Conservation (phyloP, 1,140 invertebrate genomes). For the Conus betulinus region DNA sequence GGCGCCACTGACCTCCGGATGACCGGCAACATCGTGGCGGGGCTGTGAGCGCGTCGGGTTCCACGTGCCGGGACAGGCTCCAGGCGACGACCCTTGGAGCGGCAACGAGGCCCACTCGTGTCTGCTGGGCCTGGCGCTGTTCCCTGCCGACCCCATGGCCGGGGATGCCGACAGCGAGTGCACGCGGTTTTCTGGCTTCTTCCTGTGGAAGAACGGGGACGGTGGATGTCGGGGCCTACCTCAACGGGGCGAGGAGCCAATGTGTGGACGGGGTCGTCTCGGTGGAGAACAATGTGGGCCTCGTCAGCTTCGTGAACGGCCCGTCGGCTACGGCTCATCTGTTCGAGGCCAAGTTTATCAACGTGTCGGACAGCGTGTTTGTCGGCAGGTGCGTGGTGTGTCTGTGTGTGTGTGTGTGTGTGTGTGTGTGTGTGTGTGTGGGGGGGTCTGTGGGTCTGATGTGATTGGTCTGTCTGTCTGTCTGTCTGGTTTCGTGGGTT, state of each 20-base stretch:
- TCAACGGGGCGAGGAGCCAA: constrained; percentile 51
- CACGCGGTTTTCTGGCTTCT: constrained; percentile 50
- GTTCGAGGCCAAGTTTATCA: constrained; percentile 51
- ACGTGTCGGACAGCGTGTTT: constrained; percentile 54
- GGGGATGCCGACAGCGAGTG: constrained; percentile 21
- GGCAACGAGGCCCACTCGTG: constrained; percentile 55
- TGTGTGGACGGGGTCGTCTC: constrained; percentile 41
- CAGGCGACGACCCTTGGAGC: constrained; percentile 34
- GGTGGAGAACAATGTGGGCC: constrained; percentile 60
- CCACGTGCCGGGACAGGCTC: constrained; percentile 51
- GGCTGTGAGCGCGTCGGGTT: constrained; percentile 62
- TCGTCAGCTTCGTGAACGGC: constrained; percentile 62
- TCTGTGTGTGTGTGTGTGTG: neutral
- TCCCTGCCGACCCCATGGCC: constrained; percentile 43
- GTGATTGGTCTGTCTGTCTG: neutral
- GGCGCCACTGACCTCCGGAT: constrained; percentile 51
- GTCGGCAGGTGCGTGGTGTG: constrained; percentile 50
- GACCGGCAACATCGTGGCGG: constrained; percentile 58
- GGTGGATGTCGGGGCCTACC: constrained; percentile 65
- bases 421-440: neutral
- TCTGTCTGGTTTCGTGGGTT: neutral
- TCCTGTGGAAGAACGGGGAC: constrained; percentile 58
- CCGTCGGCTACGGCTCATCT: constrained; percentile 52
- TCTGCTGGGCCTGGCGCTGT: constrained; percentile 43
- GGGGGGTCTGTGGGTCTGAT: neutral